Percentiles rank a stretch among this genome's conserved stretches.
phyloP scores from a whole-genome alignment of 1,140 invertebrate species.

The Drosophila busckii region DNA sequence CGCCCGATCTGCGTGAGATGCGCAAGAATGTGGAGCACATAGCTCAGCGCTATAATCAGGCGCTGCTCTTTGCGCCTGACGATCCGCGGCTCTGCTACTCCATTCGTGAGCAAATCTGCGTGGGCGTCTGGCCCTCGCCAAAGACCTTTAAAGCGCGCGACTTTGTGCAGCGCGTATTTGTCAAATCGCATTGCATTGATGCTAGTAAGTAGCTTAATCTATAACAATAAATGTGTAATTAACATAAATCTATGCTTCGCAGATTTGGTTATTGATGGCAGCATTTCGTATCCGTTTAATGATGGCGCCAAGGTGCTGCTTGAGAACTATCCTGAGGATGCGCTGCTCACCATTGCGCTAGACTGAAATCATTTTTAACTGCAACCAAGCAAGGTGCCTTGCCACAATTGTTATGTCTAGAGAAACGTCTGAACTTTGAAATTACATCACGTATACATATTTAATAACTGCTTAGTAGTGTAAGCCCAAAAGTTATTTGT shows the following conservation, averaged over 20 bases:
- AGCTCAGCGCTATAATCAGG: conserved; percentile 89
- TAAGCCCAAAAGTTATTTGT: conserved; percentile 58
- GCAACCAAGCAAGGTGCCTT: conserved; percentile 30
- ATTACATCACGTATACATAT: conserved; percentile 30
- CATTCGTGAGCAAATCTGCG: conserved; percentile 93
- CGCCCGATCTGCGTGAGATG: conserved; percentile 49
- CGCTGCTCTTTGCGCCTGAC: conserved; percentile 90
- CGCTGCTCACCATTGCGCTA: conserved; percentile 89
- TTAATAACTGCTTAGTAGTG: conserved; percentile 57
- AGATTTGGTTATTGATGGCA: conserved; percentile 97
- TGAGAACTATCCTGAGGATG: conserved; percentile 91
- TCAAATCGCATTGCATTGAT: conserved; percentile 95
- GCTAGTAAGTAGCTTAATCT: conserved; percentile 81
- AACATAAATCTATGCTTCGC: conserved; percentile 2
- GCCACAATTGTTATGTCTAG: conserved; percentile 16
- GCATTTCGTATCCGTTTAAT: conserved; percentile 95
- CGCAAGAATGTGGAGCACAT: conserved; percentile 84
- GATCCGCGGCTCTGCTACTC: conserved; percentile 90
- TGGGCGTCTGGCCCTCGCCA: conserved; percentile 87
- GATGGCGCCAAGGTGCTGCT: conserved; percentile 93
- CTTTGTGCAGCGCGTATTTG: conserved; percentile 84
- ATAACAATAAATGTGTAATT: not conserved
- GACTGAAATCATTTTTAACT: conserved; percentile 62
- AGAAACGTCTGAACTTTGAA: conserved; percentile 47
- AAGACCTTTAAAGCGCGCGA: conserved; percentile 84